These are phyloP conservation scores for Crypturellus undulatus DNA, from an alignment of 2,113 vertebrate species.

Conservation along the genomic window DNA sequence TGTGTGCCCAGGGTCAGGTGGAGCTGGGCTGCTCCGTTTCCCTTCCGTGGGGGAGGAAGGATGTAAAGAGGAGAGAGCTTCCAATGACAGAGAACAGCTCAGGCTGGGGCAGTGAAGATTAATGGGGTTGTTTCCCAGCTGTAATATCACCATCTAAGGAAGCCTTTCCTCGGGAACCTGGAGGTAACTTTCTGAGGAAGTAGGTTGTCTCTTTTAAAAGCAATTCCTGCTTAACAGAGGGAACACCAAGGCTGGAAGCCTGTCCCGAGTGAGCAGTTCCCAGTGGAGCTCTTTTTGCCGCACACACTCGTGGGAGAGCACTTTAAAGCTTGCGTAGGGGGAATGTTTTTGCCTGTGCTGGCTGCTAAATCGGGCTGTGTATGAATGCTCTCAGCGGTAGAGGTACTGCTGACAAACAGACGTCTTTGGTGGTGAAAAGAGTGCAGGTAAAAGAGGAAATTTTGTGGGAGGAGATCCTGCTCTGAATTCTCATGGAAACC, in stretches of 20 bases:
- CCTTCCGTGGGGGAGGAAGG: neutral
- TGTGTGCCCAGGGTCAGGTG: neutral
- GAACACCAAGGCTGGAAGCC: neutral
- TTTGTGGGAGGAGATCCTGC: conserved; percentile 54
- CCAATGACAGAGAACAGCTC: neutral
- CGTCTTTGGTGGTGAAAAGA: conserved; percentile 38
- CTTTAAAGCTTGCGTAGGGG: conserved; percentile 5
- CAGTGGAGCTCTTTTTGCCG: neutral
- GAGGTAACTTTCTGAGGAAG: neutral
- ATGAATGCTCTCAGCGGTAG: conserved; percentile 12
- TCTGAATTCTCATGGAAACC: conserved; percentile 47
- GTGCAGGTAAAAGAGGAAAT: conserved; percentile 52
- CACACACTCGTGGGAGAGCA: accelerated
- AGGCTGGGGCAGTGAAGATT: neutral
- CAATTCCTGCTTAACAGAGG: neutral
- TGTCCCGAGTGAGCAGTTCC: neutral
- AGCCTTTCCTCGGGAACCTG: conserved; percentile 12
- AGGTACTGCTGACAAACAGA: conserved; percentile 45
- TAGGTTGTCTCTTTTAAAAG: neutral
- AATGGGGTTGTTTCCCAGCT: neutral
- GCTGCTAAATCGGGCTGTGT: conserved; percentile 5
- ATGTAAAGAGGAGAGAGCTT: neutral
- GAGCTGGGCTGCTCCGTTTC: neutral
- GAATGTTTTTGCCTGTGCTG: neutral
- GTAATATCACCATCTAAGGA: neutral